phyloP scores from a whole-genome alignment of 2,797 vertebrate species.

The Parotocinclus haroldoi region DNA sequence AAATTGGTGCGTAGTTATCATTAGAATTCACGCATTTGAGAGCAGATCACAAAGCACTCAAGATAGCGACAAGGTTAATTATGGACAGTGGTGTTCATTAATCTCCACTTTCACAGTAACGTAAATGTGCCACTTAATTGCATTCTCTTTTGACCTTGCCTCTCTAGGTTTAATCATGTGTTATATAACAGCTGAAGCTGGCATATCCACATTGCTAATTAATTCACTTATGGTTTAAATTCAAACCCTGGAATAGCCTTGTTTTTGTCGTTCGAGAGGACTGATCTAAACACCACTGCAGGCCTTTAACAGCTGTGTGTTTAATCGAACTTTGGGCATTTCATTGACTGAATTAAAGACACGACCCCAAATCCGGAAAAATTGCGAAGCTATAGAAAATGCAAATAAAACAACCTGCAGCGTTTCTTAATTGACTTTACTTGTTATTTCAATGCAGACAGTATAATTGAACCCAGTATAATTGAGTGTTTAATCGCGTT shows the following conservation, averaged over 20 bases:
- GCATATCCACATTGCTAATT: neutral
- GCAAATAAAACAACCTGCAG: too few species aligned
- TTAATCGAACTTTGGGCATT: slow-evolving; percentile 18
- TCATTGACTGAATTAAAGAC: slow-evolving; percentile 2
- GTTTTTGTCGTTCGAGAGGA: neutral
- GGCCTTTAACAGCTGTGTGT: slow-evolving; percentile 9
- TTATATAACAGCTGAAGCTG: neutral
- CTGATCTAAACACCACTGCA: neutral
- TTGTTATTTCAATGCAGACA: too few species aligned
- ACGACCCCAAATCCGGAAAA: too few species aligned
- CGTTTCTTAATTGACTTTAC: too few species aligned
- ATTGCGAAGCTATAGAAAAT: too few species aligned
- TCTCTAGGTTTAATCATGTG: neutral
- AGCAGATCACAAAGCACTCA: neutral
- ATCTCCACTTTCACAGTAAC: neutral
- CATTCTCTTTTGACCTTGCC: slow-evolving; percentile 1
- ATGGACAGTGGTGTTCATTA: neutral
- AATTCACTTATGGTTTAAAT: neutral
- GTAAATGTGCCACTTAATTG: neutral
- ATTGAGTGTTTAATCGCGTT: too few species aligned
- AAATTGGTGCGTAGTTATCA: too few species aligned
- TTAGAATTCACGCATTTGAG: too few species aligned
- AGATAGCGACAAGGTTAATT: neutral
- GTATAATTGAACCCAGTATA: too few species aligned
- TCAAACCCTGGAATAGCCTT: slow-evolving; percentile 3